These are phyloP conservation scores for Silvanus unidentatus DNA, from an alignment of 2,888 invertebrate species.

Conservation along the genomic window DNA sequence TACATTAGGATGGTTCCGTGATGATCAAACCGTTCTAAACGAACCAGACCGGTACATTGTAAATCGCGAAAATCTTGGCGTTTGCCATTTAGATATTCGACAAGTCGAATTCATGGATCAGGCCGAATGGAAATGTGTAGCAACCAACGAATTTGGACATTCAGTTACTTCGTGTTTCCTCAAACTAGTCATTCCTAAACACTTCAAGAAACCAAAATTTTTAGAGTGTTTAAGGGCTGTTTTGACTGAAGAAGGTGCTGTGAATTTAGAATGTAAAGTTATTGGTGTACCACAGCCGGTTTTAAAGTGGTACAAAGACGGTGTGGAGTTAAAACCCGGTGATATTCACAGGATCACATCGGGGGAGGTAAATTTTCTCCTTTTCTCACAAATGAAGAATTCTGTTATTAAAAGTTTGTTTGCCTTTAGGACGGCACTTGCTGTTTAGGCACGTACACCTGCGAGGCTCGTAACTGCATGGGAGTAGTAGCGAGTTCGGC, in stretches of 20 bases:
- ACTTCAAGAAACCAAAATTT: conserved; percentile 84
- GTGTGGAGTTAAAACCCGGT: conserved; percentile 80
- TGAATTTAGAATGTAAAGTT: conserved; percentile 88
- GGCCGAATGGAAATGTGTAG: conserved; percentile 89
- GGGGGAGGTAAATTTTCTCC: conserved; percentile 56
- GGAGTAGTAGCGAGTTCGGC: conserved; percentile 84
- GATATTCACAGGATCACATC: conserved; percentile 88
- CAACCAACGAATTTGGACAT: conserved; percentile 83
- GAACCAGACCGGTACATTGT: conserved; percentile 62
- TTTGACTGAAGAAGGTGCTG: conserved; percentile 81
- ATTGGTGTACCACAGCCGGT: conserved; percentile 86
- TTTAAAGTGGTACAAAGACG: conserved; percentile 91
- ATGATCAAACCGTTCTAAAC: conserved; percentile 71
- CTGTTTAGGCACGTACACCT: conserved; percentile 84
- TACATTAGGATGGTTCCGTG: conserved; percentile 79
- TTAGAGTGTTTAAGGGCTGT: conserved; percentile 80
- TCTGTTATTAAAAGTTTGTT: too few species aligned
- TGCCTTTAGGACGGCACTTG: conserved; percentile 71
- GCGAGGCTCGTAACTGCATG: conserved; percentile 88
- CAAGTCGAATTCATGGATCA: conserved; percentile 77
- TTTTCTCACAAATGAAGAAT: too few species aligned
- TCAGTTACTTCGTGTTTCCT: conserved; percentile 83
- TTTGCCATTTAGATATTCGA: conserved; percentile 66
- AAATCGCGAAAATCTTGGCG: conserved; percentile 63
- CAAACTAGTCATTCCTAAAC: conserved; percentile 77